These are phyloP conservation scores for Panthera tigris DNA, from an alignment of 2,113 vertebrate species.

Conservation along the genomic window DNA sequence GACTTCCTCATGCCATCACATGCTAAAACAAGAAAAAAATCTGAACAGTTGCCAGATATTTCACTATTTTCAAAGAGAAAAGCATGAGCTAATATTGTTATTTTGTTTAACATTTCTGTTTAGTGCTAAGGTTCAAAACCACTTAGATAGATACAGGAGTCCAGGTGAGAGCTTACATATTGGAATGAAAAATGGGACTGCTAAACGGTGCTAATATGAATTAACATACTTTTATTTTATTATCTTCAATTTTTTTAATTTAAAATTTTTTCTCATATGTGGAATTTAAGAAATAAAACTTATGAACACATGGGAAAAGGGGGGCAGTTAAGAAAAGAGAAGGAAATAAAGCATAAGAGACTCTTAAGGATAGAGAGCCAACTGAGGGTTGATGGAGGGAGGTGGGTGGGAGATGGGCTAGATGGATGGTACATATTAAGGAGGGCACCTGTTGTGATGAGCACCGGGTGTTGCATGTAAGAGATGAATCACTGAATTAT, in stretches of 20 bases:
- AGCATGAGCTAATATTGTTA: not conserved
- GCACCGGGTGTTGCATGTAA: too few species aligned
- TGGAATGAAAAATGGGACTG: not conserved
- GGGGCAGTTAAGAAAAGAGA: too few species aligned
- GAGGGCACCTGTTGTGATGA: too few species aligned
- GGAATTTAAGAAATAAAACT: too few species aligned
- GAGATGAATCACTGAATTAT: too few species aligned
- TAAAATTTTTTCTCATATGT: not conserved
- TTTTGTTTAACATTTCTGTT: slow-evolving; percentile 17
- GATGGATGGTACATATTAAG: too few species aligned
- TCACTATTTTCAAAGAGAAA: slow-evolving; percentile 54
- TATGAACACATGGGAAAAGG: too few species aligned
- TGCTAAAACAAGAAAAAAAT: not conserved
- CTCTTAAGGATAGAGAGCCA: too few species aligned
- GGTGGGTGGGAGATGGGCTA: too few species aligned
- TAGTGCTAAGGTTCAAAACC: slow-evolving; percentile 5
- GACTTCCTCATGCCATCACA: not conserved
- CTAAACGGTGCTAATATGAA: not conserved
- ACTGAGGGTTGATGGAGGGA: too few species aligned
- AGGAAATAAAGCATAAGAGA: too few species aligned
- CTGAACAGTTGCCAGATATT: not conserved
- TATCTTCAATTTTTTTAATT: not conserved
- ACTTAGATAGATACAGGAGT: not conserved
- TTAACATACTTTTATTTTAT: not conserved
- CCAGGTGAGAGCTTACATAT: not conserved